phyloP scores from a whole-genome alignment of 2,797 vertebrate species.

The Euthynnus affinis region DNA sequence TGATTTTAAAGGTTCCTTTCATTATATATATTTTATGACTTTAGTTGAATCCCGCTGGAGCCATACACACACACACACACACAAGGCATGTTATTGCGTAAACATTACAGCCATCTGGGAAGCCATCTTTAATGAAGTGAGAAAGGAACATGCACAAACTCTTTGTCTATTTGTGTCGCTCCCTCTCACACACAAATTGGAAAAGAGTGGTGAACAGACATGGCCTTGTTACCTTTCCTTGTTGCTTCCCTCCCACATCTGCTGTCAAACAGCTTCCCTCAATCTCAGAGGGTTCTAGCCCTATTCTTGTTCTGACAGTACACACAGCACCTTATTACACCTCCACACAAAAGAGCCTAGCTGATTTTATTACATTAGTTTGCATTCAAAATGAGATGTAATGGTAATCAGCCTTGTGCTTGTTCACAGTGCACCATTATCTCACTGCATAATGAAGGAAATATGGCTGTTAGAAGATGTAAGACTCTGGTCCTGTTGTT shows the following conservation, averaged over 20 bases:
- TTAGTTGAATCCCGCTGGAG: background rate
- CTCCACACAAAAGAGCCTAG: constrained; percentile 2
- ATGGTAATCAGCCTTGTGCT: constrained; percentile 29
- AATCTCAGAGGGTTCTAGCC: background rate
- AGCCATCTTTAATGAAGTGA: constrained; percentile 16
- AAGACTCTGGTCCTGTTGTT: background rate
- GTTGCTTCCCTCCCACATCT: constrained; percentile 18
- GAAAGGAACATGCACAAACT: constrained; percentile 1
- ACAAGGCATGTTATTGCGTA: background rate
- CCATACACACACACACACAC: background rate
- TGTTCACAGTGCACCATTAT: constrained; percentile 5
- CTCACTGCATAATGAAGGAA: constrained; percentile 24
- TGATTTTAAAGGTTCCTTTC: no score
- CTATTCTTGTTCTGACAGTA: constrained; percentile 25
- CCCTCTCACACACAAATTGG: constrained; percentile 3
- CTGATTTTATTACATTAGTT: constrained; percentile 37
- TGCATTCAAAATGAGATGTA: constrained; percentile 30
- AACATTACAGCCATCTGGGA: constrained; percentile 9
- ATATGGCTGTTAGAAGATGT: constrained; percentile 1
- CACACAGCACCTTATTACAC: constrained; percentile 12
- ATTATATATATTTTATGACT: background rate
- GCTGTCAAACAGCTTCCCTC: constrained; percentile 19
- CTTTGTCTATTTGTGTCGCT: constrained; percentile 5
- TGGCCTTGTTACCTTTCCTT: constrained; percentile 11
- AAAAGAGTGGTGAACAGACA: background rate